phyloP scores from a whole-genome alignment of 1,140 invertebrate genomes.

The Andrena cerasifolii region DNA sequence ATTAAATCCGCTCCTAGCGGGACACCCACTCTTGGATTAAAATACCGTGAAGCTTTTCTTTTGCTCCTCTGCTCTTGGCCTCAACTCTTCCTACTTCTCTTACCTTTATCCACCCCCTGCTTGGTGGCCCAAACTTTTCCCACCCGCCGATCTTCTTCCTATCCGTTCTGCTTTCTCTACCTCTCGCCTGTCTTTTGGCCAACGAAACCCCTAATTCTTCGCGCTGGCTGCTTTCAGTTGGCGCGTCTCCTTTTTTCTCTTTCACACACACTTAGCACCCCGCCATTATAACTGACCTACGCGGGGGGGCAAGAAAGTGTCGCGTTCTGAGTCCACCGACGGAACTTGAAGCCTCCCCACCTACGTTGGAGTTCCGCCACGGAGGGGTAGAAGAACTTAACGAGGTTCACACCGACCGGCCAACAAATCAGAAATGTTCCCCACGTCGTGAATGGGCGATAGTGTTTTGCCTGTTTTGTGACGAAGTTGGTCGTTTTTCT shows the following conservation, averaged over 20 bases:
- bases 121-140: constrained; percentile 7
- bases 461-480: background rate
- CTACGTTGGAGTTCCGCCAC: constrained; percentile 29
- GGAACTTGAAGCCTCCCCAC: background rate
- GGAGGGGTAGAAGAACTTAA: constrained; percentile 40
- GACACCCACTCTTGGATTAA: constrained; percentile 61
- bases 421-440: constrained; percentile 45
- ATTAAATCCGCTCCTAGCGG: constrained; percentile 63
- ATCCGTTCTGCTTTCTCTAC: background rate
- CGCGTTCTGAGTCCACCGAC: constrained; percentile 3
- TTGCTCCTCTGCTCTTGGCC: background rate
- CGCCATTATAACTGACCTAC: background rate
- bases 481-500: background rate
- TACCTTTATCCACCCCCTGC: background rate
- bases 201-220: constrained; percentile 22
- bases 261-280: background rate
- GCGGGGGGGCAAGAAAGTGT: constrained; percentile 21
- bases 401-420: constrained; percentile 31
- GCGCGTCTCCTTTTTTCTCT: background rate
- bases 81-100: no score
- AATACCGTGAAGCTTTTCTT: constrained; percentile 45
- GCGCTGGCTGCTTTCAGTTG: background rate
- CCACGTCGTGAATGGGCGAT: background rate
- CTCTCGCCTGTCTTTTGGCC: background rate
- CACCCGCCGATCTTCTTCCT: constrained; percentile 1